Evolutionary conservation across 2,797 vertebrate species (phyloP), one percentile per base, ranked within the genome.

Genomic region (Sylvia borin): DNA sequence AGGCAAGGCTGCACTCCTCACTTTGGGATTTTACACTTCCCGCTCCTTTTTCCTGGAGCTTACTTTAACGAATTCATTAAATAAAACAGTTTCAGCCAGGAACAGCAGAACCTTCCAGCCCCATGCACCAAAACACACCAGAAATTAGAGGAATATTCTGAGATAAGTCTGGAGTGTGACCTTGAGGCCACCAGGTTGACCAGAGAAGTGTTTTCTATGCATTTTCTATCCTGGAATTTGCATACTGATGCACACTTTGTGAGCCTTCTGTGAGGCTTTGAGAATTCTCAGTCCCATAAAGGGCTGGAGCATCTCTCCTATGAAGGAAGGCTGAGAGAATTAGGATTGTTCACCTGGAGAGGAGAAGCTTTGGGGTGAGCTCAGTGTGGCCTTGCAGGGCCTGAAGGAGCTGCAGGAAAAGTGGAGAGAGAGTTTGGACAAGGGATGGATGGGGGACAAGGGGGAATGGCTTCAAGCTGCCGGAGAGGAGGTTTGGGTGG

Each of bases 401-500:
- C 60, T 74, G 54, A 5, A 36, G 42, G 31, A 42, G 62, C 47
- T 40, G 7, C 70, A 54, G 32, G 29, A 8, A 26, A 26, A 2
- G 10, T 29, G 55, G 48, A 20, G 62, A 81, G n/a, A 54, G 18
- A 9, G 1, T 20, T 4, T 48, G 5, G 11, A 3, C 47, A 36
- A 22, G 13, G 18, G 5, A 1, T 48, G 48, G 70, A 74, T 36
- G 36, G 36, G 7, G 54, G 14, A 47, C 45, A 40, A 2, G 2
- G 2, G 25, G 36, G 25, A 21, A 61, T 40, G 54, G 62, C 47
- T 54, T 11, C 54, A 22, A 0, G 47, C 11, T 11, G 54, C 0
- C 29, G 42, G 31, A 5, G 25, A 2, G 15, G 1, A 42, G 34
- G 3, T 1, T 5, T 13, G 2, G 34, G 1, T 36, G 18, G 54